These are phyloP conservation scores for Cheilosia soror DNA, from an alignment of 2,888 invertebrate genomes.

Conservation along the genomic window DNA sequence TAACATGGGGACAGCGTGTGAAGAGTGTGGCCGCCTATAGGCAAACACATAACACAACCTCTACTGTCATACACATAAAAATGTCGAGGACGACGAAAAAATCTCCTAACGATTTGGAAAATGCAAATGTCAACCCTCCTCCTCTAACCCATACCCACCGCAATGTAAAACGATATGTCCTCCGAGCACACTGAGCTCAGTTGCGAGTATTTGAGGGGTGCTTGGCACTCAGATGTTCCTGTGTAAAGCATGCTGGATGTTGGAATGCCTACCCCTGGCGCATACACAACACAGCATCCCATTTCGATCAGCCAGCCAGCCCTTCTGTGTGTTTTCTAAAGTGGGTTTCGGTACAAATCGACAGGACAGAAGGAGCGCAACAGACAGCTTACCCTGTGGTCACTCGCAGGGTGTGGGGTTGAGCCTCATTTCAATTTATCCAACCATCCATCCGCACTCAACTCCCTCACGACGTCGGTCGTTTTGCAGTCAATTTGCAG, in stretches of 20 bases:
- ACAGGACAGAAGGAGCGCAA: slow-evolving; percentile 56
- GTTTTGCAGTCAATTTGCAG: slow-evolving; percentile 74
- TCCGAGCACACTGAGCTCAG: slow-evolving; percentile 20
- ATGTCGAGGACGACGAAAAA: slow-evolving; percentile 43
- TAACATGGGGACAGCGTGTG: slow-evolving; percentile 12
- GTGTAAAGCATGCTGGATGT: slow-evolving; percentile 31
- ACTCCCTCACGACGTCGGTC: slow-evolving; percentile 36
- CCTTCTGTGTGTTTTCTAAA: slow-evolving; percentile 16
- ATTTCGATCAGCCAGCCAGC: neutral
- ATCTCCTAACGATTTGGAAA: slow-evolving; percentile 69
- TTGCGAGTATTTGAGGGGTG: slow-evolving; percentile 22
- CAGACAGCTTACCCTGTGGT: slow-evolving; percentile 65
- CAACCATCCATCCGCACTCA: slow-evolving; percentile 59
- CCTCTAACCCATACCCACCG: neutral
- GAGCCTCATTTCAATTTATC: slow-evolving; percentile 72
- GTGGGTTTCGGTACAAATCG: slow-evolving; percentile 28
- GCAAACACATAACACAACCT: slow-evolving; percentile 32
- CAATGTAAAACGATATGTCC: slow-evolving; percentile 69
- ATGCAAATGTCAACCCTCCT: slow-evolving; percentile 63
- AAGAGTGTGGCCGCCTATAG: slow-evolving; percentile 22
- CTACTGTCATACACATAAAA: slow-evolving; percentile 11
- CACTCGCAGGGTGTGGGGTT: slow-evolving; percentile 48
- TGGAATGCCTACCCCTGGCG: slow-evolving; percentile 52
- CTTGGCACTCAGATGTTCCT: slow-evolving; percentile 16
- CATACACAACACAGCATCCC: slow-evolving; percentile 25